Conservation (phyloP, 2,888 invertebrate species). For the Cosmopolites sordidus region DNA sequence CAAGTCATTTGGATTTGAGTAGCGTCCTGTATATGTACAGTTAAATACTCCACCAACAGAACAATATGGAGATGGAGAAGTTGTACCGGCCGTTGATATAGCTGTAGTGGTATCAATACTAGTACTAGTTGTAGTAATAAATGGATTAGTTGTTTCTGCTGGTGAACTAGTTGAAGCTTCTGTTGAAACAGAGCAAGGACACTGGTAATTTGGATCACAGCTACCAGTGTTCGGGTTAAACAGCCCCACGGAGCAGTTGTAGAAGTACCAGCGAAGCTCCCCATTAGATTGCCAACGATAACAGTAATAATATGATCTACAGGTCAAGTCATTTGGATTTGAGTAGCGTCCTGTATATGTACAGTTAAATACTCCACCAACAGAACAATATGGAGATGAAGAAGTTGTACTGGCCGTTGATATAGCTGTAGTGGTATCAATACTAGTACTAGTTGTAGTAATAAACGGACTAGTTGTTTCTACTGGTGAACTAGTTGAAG, state of each 20-base stretch:
- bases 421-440: not conserved
- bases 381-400: constrained; percentile 1
- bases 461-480: not conserved
- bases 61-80: no score
- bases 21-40: no score
- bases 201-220: constrained; percentile 25
- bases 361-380: constrained; percentile 3
- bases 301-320: constrained; percentile 25
- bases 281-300: not conserved
- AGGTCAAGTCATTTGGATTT: constrained; percentile 18
- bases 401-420: not conserved
- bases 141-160: not conserved
- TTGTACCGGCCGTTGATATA: no score
- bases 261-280: not conserved
- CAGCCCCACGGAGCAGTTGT: constrained; percentile 1
- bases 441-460: not conserved
- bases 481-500: not conserved
- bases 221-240: constrained; percentile 21
- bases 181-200: constrained; percentile 17
- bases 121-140: not conserved
- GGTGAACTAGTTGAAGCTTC: not conserved
- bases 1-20: no score
- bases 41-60: no score
- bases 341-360: constrained; percentile 14
- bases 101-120: no score